phyloP scores from a whole-genome alignment of 2,888 invertebrate species.

The Scaptodrosophila latifasciaeformis region DNA sequence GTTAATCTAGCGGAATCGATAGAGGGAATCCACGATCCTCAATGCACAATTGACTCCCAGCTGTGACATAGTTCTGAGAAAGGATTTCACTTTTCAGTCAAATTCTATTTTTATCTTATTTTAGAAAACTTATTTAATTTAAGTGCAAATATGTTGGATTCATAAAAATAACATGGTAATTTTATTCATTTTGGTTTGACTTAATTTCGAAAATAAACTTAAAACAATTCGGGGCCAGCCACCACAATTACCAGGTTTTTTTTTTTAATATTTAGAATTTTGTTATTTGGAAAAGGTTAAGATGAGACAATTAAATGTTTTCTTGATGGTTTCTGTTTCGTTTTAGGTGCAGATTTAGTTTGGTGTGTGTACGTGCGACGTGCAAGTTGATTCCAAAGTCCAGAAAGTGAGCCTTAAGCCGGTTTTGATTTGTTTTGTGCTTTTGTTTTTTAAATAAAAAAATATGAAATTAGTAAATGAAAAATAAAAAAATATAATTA shows the following conservation, averaged over 20 bases:
- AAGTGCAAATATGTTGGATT: too few relatives aligned
- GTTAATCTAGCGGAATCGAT: too few relatives aligned
- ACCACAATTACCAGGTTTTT: conserved; percentile 11
- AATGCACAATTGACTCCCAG: conserved; percentile 12
- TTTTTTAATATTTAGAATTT: too few relatives aligned
- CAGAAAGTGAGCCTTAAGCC: conserved; percentile 44
- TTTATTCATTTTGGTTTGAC: too few relatives aligned
- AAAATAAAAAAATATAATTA: not conserved
- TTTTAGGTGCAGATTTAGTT: conserved; percentile 2
- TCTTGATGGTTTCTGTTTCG: too few relatives aligned
- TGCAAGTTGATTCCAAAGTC: conserved; percentile 48
- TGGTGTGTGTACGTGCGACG: conserved; percentile 24
- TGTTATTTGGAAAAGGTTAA: too few relatives aligned
- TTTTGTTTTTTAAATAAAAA: conserved; percentile 32
- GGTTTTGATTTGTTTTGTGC: conserved; percentile 25
- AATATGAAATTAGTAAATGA: not conserved
- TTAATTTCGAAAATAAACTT: not conserved
- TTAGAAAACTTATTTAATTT: conserved; percentile 14
- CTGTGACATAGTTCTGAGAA: conserved; percentile 13
- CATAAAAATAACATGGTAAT: conserved; percentile 21
- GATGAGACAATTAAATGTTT: too few relatives aligned
- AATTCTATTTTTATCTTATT: conserved; percentile 19
- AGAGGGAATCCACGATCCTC: too few relatives aligned
- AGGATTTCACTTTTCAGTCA: conserved; percentile 11
- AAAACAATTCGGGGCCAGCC: too few relatives aligned